Conservation (phyloP, 1,140 invertebrate genomes). For the Vollenhovia emeryi region DNA sequence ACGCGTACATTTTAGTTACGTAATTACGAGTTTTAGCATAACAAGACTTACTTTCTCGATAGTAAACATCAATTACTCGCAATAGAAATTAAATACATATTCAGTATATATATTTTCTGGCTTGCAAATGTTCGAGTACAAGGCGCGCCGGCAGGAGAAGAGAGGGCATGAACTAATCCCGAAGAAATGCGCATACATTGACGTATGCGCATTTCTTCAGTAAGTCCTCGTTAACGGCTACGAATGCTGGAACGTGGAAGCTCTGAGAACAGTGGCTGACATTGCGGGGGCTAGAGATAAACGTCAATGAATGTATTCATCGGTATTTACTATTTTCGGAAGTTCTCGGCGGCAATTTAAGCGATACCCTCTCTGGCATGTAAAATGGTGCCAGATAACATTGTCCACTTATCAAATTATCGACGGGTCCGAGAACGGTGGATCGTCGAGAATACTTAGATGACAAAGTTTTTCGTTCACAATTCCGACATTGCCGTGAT, state of each 20-base stretch:
- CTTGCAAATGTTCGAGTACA: background rate
- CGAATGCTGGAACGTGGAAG: constrained; percentile 46
- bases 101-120: constrained; percentile 1
- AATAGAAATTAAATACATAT: background rate
- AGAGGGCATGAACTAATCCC: constrained; percentile 14
- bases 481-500: background rate
- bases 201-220: constrained; percentile 41
- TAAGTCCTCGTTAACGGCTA: constrained; percentile 26
- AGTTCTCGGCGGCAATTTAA: background rate
- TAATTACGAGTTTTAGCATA: background rate
- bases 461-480: background rate
- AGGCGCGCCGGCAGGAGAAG: background rate
- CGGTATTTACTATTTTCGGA: constrained; percentile 26
- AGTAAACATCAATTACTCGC: background rate
- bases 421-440: background rate
- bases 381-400: background rate
- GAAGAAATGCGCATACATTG: constrained; percentile 31
- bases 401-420: background rate
- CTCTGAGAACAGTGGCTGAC: constrained; percentile 22
- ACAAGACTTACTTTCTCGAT: background rate
- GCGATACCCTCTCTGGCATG: constrained; percentile 5
- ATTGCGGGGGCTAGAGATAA: constrained; percentile 28
- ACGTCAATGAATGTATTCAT: constrained; percentile 54
- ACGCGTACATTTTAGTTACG: background rate
- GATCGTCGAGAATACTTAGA: background rate